phyloP scores from a whole-genome alignment of 2,888 invertebrate species.

The Orthosia incerta region DNA sequence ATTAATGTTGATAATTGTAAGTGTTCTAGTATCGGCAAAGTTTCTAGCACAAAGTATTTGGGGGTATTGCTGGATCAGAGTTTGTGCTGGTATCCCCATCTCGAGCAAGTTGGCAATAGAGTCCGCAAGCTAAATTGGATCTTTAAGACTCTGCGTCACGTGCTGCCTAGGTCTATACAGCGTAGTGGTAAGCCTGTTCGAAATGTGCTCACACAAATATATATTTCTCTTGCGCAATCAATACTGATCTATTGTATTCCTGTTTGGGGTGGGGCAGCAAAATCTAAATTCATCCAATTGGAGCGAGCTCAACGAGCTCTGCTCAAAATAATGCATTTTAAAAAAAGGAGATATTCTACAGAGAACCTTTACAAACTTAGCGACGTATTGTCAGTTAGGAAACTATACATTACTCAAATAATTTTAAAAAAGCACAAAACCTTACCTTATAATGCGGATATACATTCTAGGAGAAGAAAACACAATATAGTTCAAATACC shows the following conservation, averaged over 20 bases:
- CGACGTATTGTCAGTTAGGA: slow-evolving; percentile 8
- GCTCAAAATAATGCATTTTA: slow-evolving; percentile 14
- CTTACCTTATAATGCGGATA: not conserved
- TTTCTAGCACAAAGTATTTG: slow-evolving; percentile 12
- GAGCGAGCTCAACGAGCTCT: slow-evolving; percentile 25
- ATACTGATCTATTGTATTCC: slow-evolving; percentile 1
- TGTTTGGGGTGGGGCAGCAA: slow-evolving; percentile 14
- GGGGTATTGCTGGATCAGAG: not conserved
- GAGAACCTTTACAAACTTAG: slow-evolving; percentile 11
- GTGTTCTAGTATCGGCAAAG: slow-evolving; percentile 12
- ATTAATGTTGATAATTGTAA: slow-evolving; percentile 4
- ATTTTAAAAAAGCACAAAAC: slow-evolving; percentile 20
- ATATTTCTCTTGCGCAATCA: slow-evolving; percentile 8
- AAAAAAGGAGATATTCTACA: slow-evolving; percentile 19
- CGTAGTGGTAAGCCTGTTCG: not conserved
- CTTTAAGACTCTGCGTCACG: slow-evolving; percentile 4
- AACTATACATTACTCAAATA: slow-evolving; percentile 16
- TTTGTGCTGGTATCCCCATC: not conserved
- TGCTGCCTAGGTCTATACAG: not conserved
- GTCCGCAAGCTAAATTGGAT: slow-evolving; percentile 10
- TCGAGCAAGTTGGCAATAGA: not conserved
- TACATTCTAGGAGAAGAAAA: slow-evolving; percentile 13
- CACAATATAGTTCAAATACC: slow-evolving; percentile 15
- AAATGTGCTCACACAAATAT: not conserved
- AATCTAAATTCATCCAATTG: slow-evolving; percentile 5